Evolutionary conservation across 2,113 vertebrate species (phyloP).

Genomic region (Lates calcarifer): DNA sequence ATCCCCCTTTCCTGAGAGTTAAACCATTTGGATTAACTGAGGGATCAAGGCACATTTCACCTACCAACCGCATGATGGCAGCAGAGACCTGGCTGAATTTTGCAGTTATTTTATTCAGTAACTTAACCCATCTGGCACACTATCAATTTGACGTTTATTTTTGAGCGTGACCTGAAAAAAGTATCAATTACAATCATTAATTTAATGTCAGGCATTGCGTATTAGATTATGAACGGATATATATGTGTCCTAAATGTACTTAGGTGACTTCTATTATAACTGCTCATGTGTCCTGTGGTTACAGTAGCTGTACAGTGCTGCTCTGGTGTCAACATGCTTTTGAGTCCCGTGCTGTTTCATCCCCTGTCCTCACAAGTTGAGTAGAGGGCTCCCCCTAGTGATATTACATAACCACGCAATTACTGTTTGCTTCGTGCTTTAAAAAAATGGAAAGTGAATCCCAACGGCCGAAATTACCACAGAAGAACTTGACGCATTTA

Average conservation of each 20-base stretch:
- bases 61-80: constrained; percentile 24
- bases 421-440: not conserved
- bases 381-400: constrained; percentile 48
- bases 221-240: no score
- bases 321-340: not conserved
- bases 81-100: not conserved
- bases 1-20: not conserved
- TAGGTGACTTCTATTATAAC: not conserved
- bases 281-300: not conserved
- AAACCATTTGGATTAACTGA: not conserved
- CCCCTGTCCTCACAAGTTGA: not conserved
- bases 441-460: not conserved
- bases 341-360: not conserved
- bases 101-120: not conserved
- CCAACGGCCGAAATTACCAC: not conserved
- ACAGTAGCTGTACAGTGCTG: not conserved
- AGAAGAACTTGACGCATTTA: no score
- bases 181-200: not conserved
- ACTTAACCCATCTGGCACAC: not conserved
- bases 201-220: not conserved
- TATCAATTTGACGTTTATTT: not conserved
- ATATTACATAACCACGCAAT: not conserved
- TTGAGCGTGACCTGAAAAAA: not conserved
- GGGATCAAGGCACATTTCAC: not conserved
- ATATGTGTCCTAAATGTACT: not conserved